These are phyloP conservation scores for Caenorhabditis wallacei DNA, from an alignment of 2,888 invertebrate genomes.

Conservation along the genomic window DNA sequence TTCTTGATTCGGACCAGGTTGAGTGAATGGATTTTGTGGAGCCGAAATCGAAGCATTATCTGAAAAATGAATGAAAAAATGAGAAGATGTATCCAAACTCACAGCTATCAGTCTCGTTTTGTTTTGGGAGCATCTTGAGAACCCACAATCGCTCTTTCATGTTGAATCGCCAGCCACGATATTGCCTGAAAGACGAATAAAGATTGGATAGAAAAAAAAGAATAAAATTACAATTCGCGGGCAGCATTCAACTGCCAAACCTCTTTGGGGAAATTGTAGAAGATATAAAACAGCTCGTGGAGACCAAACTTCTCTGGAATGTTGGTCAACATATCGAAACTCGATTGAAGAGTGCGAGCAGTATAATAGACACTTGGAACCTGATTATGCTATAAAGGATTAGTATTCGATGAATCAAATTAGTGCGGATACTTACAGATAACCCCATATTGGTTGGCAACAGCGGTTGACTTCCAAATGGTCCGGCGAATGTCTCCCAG, in stretches of 20 bases:
- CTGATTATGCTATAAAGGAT: conserved; percentile 30
- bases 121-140: conserved; percentile 27
- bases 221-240: conserved; percentile 49
- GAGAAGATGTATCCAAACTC: background rate
- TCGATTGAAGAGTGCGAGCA: conserved; percentile 35
- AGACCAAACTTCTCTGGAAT: conserved; percentile 54
- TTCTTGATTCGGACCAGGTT: conserved; percentile 10
- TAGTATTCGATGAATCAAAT: background rate
- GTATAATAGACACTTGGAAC: conserved; percentile 58
- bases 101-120: conserved; percentile 39
- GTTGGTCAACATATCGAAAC: conserved; percentile 45
- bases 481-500: conserved; percentile 53
- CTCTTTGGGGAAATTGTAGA: conserved; percentile 60
- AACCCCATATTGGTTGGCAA: conserved; percentile 37
- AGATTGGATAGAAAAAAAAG: background rate
- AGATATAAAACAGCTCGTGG: conserved; percentile 61
- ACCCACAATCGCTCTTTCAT: conserved; percentile 53
- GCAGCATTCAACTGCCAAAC: conserved; percentile 62
- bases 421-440: conserved; percentile 10
- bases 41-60: background rate
- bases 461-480: conserved; percentile 41
- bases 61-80: background rate
- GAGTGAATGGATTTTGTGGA: conserved; percentile 25
- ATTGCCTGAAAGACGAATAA: conserved; percentile 31
- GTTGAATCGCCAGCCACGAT: conserved; percentile 60